Percentiles rank a stretch among this genome's conserved stretches.
Evolutionary conservation across 2,888 invertebrate genomes (phyloP).

Genomic region (Gymnocheta viridis): DNA sequence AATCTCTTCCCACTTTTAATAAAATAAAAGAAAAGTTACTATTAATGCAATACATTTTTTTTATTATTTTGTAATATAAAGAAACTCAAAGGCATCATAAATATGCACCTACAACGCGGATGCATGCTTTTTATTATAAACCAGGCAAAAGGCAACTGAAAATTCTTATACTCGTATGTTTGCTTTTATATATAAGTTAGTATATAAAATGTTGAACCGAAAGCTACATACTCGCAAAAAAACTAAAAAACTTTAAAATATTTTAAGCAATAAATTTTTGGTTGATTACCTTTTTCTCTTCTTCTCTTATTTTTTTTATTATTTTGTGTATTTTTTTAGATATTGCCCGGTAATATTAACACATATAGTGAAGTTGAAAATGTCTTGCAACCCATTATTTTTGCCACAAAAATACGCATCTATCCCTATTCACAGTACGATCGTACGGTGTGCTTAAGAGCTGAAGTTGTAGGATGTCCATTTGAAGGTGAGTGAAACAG

Average conservation of each 20-base stretch:
- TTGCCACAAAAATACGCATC: slow-evolving; percentile 89
- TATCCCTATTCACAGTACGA: slow-evolving; percentile 90
- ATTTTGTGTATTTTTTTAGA: slow-evolving; percentile 84
- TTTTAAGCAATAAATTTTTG: slow-evolving; percentile 63
- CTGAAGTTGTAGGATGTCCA: slow-evolving; percentile 90
- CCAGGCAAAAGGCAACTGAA: slow-evolving; percentile 19
- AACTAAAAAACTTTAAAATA: slow-evolving; percentile 27
- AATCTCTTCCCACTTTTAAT: neutral
- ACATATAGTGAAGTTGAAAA: slow-evolving; percentile 89
- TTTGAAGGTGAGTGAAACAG: slow-evolving; percentile 87
- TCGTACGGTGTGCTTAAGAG: slow-evolving; percentile 90
- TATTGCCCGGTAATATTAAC: slow-evolving; percentile 90
- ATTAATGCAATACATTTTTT: neutral
- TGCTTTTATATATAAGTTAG: neutral
- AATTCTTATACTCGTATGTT: neutral
- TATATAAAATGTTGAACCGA: neutral
- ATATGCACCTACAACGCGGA: slow-evolving; percentile 19
- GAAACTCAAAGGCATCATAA: slow-evolving; percentile 27
- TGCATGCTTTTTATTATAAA: neutral
- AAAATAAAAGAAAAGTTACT: neutral
- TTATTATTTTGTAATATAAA: neutral
- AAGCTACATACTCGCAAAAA: neutral
- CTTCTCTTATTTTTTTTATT: slow-evolving; percentile 25
- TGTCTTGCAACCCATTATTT: slow-evolving; percentile 88
- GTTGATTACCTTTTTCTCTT: slow-evolving; percentile 53